Conservation (phyloP, 2,113 vertebrate species). For the Cepphus grylle region DNA sequence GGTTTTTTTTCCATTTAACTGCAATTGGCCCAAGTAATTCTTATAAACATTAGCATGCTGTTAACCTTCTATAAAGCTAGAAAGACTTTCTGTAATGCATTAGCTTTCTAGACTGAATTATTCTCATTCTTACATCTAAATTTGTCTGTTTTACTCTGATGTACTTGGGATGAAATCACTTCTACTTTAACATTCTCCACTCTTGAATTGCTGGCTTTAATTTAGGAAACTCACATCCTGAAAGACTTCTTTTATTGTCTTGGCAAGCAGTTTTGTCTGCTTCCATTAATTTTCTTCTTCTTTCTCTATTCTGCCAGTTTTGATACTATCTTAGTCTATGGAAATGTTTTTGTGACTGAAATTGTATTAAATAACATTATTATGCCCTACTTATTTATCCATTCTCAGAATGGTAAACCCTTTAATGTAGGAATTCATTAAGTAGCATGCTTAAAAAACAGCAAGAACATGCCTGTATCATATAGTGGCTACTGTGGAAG, state of each 20-base stretch:
- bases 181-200: not conserved
- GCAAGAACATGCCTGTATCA: not conserved
- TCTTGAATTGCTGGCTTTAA: conserved; percentile 11
- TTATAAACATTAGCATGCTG: not conserved
- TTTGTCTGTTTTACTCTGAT: not conserved
- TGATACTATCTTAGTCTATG: not conserved
- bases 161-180: not conserved
- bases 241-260: conserved; percentile 37
- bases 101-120: not conserved
- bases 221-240: conserved; percentile 19
- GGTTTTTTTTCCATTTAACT: not conserved
- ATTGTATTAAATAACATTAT: not conserved
- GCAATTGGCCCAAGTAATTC: not conserved
- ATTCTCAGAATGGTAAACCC: not conserved
- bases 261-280: conserved; percentile 18
- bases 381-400: not conserved
- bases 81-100: not conserved
- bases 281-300: conserved; percentile 41
- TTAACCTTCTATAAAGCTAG: not conserved
- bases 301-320: conserved; percentile 5
- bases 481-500: not conserved
- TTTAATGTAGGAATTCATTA: not conserved
- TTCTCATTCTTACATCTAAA: not conserved
- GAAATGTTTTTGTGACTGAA: conserved; percentile 5
- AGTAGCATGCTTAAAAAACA: not conserved